Percentiles rank a stretch among this genome's conserved stretches.
Conservation (phyloP, 2,113 vertebrate genomes). For the Silurus meridionalis region DNA sequence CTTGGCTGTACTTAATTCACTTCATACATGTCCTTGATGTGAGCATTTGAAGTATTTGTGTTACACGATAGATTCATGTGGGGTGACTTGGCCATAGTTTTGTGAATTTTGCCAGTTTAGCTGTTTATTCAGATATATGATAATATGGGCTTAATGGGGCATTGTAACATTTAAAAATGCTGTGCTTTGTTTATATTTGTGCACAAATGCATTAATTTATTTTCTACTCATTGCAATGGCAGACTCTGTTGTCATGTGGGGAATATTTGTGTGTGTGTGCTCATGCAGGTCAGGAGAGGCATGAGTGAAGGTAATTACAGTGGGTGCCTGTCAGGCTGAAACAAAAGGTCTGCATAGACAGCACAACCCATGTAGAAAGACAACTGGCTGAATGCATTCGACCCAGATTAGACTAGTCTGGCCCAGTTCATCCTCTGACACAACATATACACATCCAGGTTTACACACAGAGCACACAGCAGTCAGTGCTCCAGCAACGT, state of each 20-base stretch:
- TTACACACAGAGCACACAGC: neutral
- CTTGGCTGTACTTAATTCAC: neutral
- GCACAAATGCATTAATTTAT: neutral
- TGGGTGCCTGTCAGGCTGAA: slow-evolving; percentile 70
- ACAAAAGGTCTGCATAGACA: slow-evolving; percentile 79
- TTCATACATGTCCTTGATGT: slow-evolving; percentile 25
- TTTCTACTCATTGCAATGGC: neutral
- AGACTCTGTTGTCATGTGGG: slow-evolving; percentile 37
- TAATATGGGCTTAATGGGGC: slow-evolving; percentile 35
- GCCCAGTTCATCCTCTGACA: slow-evolving; percentile 50
- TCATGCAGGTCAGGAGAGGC: neutral
- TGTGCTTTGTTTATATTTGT: neutral
- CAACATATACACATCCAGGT: slow-evolving; percentile 10
- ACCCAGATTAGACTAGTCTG: slow-evolving; percentile 61
- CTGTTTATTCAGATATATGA: neutral
- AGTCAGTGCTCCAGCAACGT: neutral
- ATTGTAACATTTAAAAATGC: neutral
- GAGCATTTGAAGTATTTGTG: neutral
- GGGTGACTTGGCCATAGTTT: neutral
- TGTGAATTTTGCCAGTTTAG: slow-evolving; percentile 36
- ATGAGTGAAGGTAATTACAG: slow-evolving; percentile 74
- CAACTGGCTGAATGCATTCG: slow-evolving; percentile 67
- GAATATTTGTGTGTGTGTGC: slow-evolving; percentile 59
- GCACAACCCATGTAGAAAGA: slow-evolving; percentile 71
- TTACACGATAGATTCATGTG: neutral